phyloP scores from a whole-genome alignment of 2,113 vertebrate genomes.

The Caranx melampygus region DNA sequence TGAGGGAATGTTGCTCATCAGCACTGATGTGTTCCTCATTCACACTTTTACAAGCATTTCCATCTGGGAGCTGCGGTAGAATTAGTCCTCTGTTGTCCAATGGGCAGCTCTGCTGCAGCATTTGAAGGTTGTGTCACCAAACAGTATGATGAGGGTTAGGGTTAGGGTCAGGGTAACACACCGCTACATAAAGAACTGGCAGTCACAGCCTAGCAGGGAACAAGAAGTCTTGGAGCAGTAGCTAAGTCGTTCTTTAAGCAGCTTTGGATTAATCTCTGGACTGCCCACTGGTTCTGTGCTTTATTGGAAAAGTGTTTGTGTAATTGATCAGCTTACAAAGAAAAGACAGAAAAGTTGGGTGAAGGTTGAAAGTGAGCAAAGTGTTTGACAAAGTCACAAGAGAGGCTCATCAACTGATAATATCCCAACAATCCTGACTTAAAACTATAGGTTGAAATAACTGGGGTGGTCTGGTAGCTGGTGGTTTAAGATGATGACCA shows the following conservation, averaged over 20 bases:
- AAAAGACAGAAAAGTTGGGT: neutral
- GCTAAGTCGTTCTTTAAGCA: too few species aligned
- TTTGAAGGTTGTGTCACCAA: neutral
- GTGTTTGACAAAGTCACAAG: neutral
- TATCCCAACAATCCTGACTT: neutral
- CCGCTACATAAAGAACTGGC: neutral
- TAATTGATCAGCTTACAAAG: neutral
- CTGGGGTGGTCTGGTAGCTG: neutral
- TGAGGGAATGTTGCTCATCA: neutral
- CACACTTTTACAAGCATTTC: neutral
- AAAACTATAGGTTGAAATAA: neutral
- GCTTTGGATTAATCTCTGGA: neutral
- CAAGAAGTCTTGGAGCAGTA: neutral
- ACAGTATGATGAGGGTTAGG: neutral
- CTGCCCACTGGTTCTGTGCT: neutral
- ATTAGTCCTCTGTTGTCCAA: neutral
- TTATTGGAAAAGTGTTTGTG: neutral
- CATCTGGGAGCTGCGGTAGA: neutral
- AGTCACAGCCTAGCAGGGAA: neutral
- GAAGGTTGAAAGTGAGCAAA: neutral
- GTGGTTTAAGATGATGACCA: neutral
- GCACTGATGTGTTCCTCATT: neutral
- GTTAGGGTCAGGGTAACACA: neutral
- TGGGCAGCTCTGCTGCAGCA: slow-evolving; percentile 2
- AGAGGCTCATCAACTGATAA: neutral